Evolutionary conservation across 2,113 vertebrate species (phyloP), one percentile per base, ranked within the genome.

Genomic region (Cyphomyrus plagiostoma): DNA sequence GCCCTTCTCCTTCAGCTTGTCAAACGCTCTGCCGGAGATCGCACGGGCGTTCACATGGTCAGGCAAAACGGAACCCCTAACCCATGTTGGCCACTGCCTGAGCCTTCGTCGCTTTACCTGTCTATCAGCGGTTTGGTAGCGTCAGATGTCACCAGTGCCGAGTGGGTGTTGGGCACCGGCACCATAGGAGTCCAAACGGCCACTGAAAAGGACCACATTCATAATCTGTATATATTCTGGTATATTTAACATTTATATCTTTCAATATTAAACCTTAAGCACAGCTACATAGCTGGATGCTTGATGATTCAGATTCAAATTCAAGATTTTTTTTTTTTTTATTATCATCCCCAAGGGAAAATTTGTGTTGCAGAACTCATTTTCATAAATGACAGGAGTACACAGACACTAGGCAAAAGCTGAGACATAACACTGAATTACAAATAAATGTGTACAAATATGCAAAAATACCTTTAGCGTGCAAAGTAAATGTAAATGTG

Each of bases 1-100:
- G 66, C 97, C 96, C 94, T 95, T 97, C 80, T 94, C 96, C 92
- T 97, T 97, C 62, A 98, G 93, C 39, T 98, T 90, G 93, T 98
- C 97, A 93, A 98, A 93, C 0, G 96, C 97, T 95, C 98, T 99
- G 91, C 2, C 89, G 87, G 84, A 90, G 84, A 80, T 23, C 58
- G 26, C 58, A 90, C 26, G 53, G 23, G 15, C 42, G 3, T 10
- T 15, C 49, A 53, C 56, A 19, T 0, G 3, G n/a, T 30, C 30
- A 52, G 83, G 35, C n/a, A 4, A 56, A 90, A 45, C 23, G 4
- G 30, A 74, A 23, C 10, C 62, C 42, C 8, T 10, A 23, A 84
- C 39, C 82, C 45, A 1, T 5, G 9, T 4, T 15, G 21, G 30
- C n/a, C 56, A 15, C 30, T 8, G 17, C 2, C 19, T 7, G 0